A percentile compares a stretch with the other conserved stretches of the same genome.
Conservation (phyloP, 1,140 invertebrate genomes). For the Olivierus martensii region DNA sequence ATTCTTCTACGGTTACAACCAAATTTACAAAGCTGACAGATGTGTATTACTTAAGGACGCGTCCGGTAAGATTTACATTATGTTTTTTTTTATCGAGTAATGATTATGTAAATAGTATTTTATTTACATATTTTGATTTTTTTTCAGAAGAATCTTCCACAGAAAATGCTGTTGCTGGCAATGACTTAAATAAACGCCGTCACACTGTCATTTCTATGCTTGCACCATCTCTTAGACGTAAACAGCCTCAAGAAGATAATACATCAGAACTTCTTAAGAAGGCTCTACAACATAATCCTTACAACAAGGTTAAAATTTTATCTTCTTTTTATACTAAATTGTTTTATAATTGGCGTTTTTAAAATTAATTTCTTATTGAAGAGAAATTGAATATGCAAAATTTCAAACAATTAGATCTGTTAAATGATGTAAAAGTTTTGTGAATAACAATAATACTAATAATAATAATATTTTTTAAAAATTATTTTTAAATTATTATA, state of each 20-base stretch:
- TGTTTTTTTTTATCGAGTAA: no score
- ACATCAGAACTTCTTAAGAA: conserved; percentile 16
- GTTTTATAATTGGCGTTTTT: neutral
- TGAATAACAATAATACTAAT: no score
- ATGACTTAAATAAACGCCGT: conserved; percentile 7
- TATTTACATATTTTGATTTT: no score
- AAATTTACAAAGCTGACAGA: neutral
- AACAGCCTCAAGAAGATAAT: conserved; percentile 4
- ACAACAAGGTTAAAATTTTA: conserved; percentile 17
- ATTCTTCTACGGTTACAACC: neutral
- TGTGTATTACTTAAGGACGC: neutral
- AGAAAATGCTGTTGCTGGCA: neutral
- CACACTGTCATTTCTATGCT: conserved; percentile 1
- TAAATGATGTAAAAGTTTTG: no score
- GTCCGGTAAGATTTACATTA: neutral
- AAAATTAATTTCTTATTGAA: no score
- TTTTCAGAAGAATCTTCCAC: neutral
- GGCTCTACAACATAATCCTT: conserved; percentile 19
- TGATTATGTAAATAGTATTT: no score
- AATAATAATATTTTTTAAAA: no score
- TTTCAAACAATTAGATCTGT: no score
- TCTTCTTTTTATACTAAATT: neutral
- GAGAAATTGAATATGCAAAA: no score
- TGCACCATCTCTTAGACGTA: conserved; percentile 8
- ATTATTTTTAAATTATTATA: no score